phyloP scores from a whole-genome alignment of 2,113 vertebrate genomes.

The Hemichromis elongatus region DNA sequence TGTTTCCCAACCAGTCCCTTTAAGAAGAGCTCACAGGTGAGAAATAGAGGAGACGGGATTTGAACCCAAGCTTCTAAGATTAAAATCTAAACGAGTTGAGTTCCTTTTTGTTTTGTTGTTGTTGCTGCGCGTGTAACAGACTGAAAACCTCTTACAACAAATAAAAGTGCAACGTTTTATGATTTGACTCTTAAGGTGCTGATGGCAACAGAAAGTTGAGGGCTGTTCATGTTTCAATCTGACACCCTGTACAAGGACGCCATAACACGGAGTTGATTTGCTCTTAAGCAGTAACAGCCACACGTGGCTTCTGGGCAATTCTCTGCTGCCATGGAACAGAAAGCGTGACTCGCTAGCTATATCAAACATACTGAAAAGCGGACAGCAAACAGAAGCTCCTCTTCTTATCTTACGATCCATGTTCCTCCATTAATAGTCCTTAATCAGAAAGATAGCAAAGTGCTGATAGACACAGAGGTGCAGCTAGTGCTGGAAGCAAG shows the following conservation, averaged over 20 bases:
- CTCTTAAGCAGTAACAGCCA: background rate
- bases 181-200: constrained; percentile 73
- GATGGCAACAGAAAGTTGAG: constrained; percentile 63
- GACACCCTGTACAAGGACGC: background rate
- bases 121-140: constrained; percentile 59
- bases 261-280: background rate
- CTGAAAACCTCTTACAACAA: constrained; percentile 41
- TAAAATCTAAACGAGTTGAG: constrained; percentile 13
- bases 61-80: constrained; percentile 12
- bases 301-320: constrained; percentile 1
- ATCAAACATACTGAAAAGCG: background rate
- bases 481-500: constrained; percentile 1
- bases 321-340: constrained; percentile 17
- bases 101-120: constrained; percentile 22
- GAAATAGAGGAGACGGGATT: background rate
- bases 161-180: constrained; percentile 72
- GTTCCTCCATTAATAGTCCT: constrained; percentile 8
- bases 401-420: background rate
- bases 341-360: background rate
- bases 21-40: background rate
- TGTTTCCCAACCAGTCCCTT: background rate
- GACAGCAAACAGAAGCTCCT: background rate
- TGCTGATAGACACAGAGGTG: background rate
- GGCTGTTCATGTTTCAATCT: constrained; percentile 18
- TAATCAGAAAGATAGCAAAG: background rate